Conservation (phyloP, 2,113 vertebrate species). For the Scolopax mira region DNA sequence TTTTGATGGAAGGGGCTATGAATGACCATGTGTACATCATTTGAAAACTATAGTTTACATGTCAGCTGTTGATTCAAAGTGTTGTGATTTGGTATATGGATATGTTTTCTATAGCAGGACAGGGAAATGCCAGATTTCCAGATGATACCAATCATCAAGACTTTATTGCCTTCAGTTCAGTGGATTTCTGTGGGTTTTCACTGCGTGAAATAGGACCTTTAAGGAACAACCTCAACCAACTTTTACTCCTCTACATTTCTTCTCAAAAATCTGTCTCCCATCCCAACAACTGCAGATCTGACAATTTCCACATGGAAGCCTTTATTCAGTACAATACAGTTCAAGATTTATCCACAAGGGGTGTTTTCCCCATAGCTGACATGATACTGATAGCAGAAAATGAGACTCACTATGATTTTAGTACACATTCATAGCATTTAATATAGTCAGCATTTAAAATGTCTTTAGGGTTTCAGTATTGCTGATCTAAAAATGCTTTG, state of each 20-base stretch:
- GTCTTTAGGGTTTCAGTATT: not conserved
- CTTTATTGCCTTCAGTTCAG: not conserved
- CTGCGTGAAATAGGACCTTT: not conserved
- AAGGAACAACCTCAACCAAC: not conserved
- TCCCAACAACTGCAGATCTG: not conserved
- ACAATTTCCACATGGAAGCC: not conserved
- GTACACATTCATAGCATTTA: not conserved
- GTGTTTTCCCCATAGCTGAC: not conserved
- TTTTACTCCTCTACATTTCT: not conserved
- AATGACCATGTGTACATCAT: not conserved
- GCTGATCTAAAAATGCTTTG: not conserved
- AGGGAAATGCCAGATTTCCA: not conserved
- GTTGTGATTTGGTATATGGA: not conserved
- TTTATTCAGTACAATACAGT: accelerated
- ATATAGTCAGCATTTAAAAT: not conserved
- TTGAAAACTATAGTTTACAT: not conserved
- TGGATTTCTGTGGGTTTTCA: not conserved
- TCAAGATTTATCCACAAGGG: not conserved
- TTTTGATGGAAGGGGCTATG: not conserved
- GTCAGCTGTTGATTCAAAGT: not conserved
- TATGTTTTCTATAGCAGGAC: not conserved
- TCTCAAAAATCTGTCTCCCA: not conserved
- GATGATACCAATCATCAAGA: not conserved
- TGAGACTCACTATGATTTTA: not conserved
- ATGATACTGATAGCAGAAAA: not conserved